phyloP scores from a whole-genome alignment of 53 echinoderm and acorn worm genomes.

The Patiria pectinifera region DNA sequence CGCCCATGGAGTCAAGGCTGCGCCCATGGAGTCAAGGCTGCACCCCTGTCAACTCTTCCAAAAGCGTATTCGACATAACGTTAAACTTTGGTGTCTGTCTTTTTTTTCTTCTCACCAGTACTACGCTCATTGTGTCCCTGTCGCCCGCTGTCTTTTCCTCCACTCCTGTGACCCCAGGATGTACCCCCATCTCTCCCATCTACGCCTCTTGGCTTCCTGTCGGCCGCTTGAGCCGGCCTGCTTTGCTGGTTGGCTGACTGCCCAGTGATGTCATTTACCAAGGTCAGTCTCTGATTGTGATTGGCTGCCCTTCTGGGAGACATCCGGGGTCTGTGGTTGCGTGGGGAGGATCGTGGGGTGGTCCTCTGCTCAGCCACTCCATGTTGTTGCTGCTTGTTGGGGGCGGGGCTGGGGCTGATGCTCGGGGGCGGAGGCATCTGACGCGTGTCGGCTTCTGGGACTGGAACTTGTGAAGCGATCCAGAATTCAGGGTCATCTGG shows the following conservation, averaged over 20 bases:
- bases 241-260: not conserved
- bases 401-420: slow-evolving; percentile 29
- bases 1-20: no score
- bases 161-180: not conserved
- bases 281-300: not conserved
- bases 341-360: slow-evolving; percentile 24
- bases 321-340: slow-evolving; percentile 9
- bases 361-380: not conserved
- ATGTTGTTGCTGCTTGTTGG: not conserved
- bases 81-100: not conserved
- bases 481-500: slow-evolving; percentile 93
- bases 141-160: slow-evolving; percentile 16
- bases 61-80: not conserved
- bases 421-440: not conserved
- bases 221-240: not conserved
- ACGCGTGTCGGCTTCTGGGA: not conserved
- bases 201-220: not conserved
- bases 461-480: slow-evolving; percentile 47
- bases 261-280: no score
- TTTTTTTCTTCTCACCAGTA: not conserved
- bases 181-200: not conserved
- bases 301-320: not conserved
- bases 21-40: no score
- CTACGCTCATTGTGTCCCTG: not conserved
- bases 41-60: no score